Evolutionary conservation across 2,113 vertebrate species (phyloP).

Genomic region (Cephalopterus ornatus): DNA sequence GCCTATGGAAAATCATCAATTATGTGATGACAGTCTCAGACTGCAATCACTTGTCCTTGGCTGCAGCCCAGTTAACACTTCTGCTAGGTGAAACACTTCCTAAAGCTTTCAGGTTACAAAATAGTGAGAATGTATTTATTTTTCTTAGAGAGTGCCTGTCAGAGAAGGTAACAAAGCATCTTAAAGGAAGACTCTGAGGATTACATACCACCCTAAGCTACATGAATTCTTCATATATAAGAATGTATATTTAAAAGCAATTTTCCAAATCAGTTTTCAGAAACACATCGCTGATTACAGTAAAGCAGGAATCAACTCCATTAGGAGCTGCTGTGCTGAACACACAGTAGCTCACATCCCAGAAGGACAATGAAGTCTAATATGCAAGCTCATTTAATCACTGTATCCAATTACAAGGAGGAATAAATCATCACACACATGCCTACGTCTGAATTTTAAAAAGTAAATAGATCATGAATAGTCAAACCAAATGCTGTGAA

Average conservation of each 20-base stretch:
- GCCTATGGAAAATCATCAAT: neutral
- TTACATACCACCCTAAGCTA: neutral
- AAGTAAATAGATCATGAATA: conserved; percentile 38
- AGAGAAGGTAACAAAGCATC: neutral
- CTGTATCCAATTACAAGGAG: conserved; percentile 48
- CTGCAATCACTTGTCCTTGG: neutral
- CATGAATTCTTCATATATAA: neutral
- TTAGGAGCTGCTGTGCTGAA: conserved; percentile 1
- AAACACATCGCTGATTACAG: neutral
- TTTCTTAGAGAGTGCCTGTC: neutral
- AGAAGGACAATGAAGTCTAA: conserved; percentile 47
- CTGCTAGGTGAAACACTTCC: neutral
- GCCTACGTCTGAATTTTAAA: conserved; percentile 38
- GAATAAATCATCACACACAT: conserved; percentile 38
- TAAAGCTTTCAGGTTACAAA: neutral
- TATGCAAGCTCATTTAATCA: conserved; percentile 53
- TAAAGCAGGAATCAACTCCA: conserved; percentile 9
- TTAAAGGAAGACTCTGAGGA: neutral
- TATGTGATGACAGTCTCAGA: neutral
- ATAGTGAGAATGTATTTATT: neutral
- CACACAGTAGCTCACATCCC: neutral
- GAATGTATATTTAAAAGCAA: neutral
- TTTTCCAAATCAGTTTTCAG: neutral
- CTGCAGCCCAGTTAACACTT: neutral
- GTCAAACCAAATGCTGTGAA: neutral